Evolutionary conservation across 2,113 vertebrate species (phyloP).

Genomic region (Pterocles burchelli): DNA sequence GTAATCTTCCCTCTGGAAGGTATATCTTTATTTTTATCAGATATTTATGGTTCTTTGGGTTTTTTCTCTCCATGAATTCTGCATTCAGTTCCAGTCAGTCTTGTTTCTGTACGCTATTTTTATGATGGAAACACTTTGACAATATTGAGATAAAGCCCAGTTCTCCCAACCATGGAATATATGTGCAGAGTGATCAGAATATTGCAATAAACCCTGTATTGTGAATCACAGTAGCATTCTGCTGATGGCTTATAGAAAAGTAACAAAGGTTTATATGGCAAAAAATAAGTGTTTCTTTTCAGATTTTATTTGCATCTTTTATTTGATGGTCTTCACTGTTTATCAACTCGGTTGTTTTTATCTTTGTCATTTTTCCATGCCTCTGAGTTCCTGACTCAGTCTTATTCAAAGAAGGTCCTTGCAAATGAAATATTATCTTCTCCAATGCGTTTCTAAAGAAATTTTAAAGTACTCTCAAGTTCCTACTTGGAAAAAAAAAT

Average conservation of each 20-base stretch:
- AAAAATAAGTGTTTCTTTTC: background rate
- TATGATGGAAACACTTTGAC: background rate
- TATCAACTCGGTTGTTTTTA: constrained; percentile 5
- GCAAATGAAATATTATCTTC: constrained; percentile 39
- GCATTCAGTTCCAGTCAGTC: background rate
- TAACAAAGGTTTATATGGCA: background rate
- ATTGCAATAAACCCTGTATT: background rate
- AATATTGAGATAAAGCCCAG: background rate
- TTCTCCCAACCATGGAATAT: background rate
- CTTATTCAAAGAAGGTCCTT: constrained; percentile 9
- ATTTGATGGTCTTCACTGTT: background rate
- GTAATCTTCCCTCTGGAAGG: background rate
- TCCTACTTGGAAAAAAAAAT: background rate
- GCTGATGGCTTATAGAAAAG: background rate
- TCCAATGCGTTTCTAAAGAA: constrained; percentile 33
- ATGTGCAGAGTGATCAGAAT: background rate
- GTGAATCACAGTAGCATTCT: background rate
- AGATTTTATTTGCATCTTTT: background rate
- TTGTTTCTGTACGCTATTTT: background rate
- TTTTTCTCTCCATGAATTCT: background rate
- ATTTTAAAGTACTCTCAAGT: constrained; percentile 18
- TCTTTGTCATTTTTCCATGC: constrained; percentile 43
- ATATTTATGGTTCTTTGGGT: background rate
- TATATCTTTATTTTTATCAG: background rate
- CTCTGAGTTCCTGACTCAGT: background rate